Evolutionary conservation across 1,140 invertebrate genomes (phyloP).

Genomic region (Sinonovacula constricta): DNA sequence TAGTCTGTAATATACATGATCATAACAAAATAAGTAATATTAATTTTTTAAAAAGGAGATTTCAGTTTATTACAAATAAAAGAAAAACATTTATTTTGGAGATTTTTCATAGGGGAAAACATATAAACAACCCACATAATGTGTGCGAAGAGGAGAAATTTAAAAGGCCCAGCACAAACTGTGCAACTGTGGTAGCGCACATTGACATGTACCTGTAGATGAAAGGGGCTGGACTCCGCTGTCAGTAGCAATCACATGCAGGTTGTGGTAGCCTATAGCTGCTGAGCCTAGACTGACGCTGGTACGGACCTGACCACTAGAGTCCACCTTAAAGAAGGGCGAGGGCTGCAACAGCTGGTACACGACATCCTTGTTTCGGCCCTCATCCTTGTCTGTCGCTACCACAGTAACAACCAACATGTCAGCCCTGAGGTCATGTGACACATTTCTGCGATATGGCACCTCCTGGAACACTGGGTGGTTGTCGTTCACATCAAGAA

Average conservation of each 20-base stretch:
- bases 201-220: slow-evolving; percentile 82
- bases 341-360: slow-evolving; percentile 52
- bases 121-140: too few species aligned
- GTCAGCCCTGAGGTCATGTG: slow-evolving; percentile 10
- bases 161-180: too few species aligned
- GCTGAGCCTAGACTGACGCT: slow-evolving; percentile 81
- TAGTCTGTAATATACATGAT: too few species aligned
- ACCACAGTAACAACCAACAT: slow-evolving; percentile 82
- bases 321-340: background rate
- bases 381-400: slow-evolving; percentile 89
- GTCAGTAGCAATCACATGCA: slow-evolving; percentile 92
- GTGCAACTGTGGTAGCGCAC: too few species aligned
- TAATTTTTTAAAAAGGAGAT: too few species aligned
- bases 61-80: too few species aligned
- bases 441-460: slow-evolving; percentile 90
- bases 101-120: too few species aligned
- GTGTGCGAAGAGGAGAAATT: too few species aligned
- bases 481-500: too few species aligned
- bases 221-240: slow-evolving; percentile 90
- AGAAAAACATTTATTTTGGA: too few species aligned
- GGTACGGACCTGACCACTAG: slow-evolving; percentile 84
- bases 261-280: slow-evolving; percentile 86
- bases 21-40: too few species aligned
- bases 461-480: slow-evolving; percentile 89
- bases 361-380: slow-evolving; percentile 84